Percentiles rank a stretch among this genome's conserved stretches.
Conservation (phyloP, 2,113 vertebrate species). For the Aix galericulata region DNA sequence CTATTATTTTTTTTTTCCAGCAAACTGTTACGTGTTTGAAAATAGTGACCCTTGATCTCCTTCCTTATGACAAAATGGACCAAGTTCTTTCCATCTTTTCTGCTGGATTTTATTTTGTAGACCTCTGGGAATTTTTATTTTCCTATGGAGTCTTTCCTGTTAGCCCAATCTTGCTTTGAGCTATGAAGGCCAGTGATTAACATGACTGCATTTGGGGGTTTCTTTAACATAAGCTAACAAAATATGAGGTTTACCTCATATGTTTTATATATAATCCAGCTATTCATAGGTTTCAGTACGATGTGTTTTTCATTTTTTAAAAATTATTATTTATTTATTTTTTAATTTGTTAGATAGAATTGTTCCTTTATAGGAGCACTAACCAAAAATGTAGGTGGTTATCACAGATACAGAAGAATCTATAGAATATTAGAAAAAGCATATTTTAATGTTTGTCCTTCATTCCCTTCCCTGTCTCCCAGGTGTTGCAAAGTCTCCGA, state of each 20-base stretch:
- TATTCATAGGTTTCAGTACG: not conserved
- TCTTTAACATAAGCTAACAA: not conserved
- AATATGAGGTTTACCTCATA: not conserved
- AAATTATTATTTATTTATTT: not conserved
- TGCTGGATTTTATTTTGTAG: not conserved
- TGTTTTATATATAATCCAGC: not conserved
- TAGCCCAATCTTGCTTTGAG: rapidly evolving
- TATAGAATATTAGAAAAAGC: not conserved
- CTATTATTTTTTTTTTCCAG: not conserved
- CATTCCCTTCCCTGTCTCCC: not conserved
- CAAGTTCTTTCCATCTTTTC: not conserved
- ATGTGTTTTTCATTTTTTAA: not conserved
- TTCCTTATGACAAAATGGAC: not conserved
- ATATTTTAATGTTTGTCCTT: not conserved
- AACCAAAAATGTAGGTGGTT: not conserved
- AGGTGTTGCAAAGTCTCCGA: not conserved
- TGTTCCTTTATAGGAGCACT: not conserved
- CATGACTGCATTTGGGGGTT: not conserved
- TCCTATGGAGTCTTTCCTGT: not conserved
- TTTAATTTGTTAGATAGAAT: not conserved
- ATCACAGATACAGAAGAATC: not conserved
- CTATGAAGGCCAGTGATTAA: not conserved
- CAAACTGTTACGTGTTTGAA: not conserved
- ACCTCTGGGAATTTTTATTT: not conserved
- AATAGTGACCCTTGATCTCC: not conserved